A percentile compares a stretch with the other conserved stretches of the same genome.
Conservation (phyloP, 2,113 vertebrate genomes). For the Eudyptes chrysolophus region DNA sequence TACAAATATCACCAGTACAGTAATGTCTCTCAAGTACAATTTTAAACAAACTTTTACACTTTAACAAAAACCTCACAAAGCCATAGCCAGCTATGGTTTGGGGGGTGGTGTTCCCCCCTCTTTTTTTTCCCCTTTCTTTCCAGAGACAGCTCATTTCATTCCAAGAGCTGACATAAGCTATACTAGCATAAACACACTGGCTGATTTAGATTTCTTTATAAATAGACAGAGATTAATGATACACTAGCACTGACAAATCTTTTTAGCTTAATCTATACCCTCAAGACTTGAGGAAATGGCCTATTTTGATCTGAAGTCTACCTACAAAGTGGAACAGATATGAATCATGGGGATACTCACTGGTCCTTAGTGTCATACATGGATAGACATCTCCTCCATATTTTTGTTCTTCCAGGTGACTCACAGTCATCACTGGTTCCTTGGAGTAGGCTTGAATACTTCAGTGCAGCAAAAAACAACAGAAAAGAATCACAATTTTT, state of each 20-base stretch:
- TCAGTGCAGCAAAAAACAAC: conserved; percentile 26
- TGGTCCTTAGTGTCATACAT: background rate
- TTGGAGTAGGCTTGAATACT: conserved; percentile 35
- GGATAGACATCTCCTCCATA: background rate
- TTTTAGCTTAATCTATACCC: background rate
- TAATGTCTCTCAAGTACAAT: background rate
- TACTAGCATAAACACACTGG: background rate
- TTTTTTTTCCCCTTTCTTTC: background rate
- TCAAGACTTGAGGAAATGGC: background rate
- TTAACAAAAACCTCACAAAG: background rate
- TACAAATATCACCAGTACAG: background rate
- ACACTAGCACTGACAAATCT: background rate
- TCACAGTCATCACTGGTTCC: conserved; percentile 36
- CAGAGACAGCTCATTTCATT: background rate
- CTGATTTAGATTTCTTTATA: background rate
- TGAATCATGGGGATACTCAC: background rate
- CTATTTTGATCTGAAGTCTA: background rate
- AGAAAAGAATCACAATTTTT: background rate
- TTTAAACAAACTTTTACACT: background rate
- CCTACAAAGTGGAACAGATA: background rate
- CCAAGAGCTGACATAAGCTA: background rate
- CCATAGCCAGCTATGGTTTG: background rate
- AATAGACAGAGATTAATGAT: background rate
- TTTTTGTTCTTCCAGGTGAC: conserved; percentile 10
- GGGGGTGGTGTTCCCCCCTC: too few species aligned